A percentile compares a stretch with the other conserved stretches of the same genome.
Evolutionary conservation across 2,888 invertebrate species (phyloP).

Genomic region (Euphydryas editha): DNA sequence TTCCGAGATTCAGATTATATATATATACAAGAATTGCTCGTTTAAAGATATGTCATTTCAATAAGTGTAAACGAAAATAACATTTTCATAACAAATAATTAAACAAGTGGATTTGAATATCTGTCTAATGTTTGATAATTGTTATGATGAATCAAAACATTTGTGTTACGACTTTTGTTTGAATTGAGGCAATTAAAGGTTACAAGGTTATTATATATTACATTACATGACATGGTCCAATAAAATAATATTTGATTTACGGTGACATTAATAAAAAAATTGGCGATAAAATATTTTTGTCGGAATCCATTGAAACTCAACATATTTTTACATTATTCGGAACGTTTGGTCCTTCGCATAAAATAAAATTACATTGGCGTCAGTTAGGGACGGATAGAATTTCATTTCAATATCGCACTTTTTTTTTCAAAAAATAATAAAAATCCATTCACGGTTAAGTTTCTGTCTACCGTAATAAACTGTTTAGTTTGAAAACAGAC

Average conservation of each 20-base stretch:
- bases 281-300: neutral
- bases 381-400: constrained; percentile 23
- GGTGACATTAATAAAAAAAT: neutral
- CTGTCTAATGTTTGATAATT: no score
- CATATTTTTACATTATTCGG: constrained; percentile 12
- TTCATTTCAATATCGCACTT: constrained; percentile 27
- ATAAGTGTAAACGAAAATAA: no score
- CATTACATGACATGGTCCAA: neutral
- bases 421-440: constrained; percentile 36
- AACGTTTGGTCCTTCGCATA: constrained; percentile 29
- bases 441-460: constrained; percentile 29
- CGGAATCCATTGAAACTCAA: constrained; percentile 5
- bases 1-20: no score
- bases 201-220: neutral
- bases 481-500: constrained; percentile 39
- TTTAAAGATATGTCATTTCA: no score
- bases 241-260: neutral
- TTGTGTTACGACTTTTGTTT: no score
- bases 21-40: no score
- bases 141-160: no score
- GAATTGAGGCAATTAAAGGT: no score
- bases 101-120: no score
- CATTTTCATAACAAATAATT: no score
- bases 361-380: constrained; percentile 29
- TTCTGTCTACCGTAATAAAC: constrained; percentile 39